Conservation (phyloP, 1,140 invertebrate genomes). For the Pseudomyrmex flavicornis region DNA sequence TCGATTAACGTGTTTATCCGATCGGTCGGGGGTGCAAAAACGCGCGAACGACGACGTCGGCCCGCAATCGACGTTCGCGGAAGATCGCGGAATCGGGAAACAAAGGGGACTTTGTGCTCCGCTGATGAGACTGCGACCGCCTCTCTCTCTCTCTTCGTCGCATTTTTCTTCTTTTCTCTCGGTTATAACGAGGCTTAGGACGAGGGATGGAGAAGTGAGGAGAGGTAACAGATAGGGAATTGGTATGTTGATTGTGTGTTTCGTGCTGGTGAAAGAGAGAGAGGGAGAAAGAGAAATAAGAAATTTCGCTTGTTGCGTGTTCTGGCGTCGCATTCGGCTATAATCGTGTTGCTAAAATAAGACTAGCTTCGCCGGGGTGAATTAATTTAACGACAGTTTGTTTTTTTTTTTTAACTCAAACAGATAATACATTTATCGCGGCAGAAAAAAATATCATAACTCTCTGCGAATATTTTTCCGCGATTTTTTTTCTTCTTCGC, state of each 20-base stretch:
- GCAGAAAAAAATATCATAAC: too few relatives aligned
- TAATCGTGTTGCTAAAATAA: slow-evolving; percentile 11
- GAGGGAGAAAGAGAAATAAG: slow-evolving; percentile 8
- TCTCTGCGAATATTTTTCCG: background rate
- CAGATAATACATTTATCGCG: too few relatives aligned
- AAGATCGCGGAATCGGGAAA: slow-evolving; percentile 65
- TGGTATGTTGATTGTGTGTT: slow-evolving; percentile 57
- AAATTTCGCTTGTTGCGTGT: slow-evolving; percentile 26
- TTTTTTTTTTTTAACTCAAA: background rate
- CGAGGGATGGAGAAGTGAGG: background rate
- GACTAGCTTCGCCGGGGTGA: background rate
- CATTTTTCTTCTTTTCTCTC: slow-evolving; percentile 22
- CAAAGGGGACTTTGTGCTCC: slow-evolving; percentile 69
- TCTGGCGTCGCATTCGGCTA: slow-evolving; percentile 21
- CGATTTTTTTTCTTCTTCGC: too few relatives aligned
- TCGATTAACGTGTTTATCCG: slow-evolving; percentile 72
- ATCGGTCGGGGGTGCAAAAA: slow-evolving; percentile 60
- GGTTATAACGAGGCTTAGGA: slow-evolving; percentile 29
- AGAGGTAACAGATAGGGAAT: slow-evolving; percentile 55
- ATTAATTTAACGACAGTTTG: slow-evolving; percentile 18
- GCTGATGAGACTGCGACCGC: slow-evolving; percentile 67
- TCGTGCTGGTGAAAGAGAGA: background rate
- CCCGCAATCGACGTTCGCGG: slow-evolving; percentile 57
- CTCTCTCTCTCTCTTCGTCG: background rate
- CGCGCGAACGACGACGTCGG: slow-evolving; percentile 44